Conservation (phyloP, 2,113 vertebrate genomes). For the Entomyzon cyanotis region DNA sequence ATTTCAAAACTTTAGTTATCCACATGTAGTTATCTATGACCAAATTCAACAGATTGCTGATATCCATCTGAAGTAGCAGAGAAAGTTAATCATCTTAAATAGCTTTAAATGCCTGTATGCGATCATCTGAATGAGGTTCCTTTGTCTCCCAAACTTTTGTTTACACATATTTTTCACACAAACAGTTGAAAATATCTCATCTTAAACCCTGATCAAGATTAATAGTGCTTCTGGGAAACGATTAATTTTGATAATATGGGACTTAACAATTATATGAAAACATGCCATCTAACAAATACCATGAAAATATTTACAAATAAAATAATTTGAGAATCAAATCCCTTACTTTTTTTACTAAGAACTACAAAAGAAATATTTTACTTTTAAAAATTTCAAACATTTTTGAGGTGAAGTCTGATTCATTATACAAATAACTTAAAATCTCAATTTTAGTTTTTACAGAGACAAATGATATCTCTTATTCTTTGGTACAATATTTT, state of each 20-base stretch:
- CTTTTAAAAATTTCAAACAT: rapidly evolving
- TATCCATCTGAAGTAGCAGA: not conserved
- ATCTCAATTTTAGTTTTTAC: not conserved
- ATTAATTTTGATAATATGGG: not conserved
- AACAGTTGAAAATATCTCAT: not conserved
- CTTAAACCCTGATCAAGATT: not conserved
- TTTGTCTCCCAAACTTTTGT: not conserved
- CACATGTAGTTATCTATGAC: not conserved
- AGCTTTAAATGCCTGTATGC: not conserved
- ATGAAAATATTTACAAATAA: not conserved
- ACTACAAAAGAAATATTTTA: rapidly evolving
- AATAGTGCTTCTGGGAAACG: not conserved
- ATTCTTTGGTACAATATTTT: not conserved
- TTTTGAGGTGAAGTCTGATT: not conserved
- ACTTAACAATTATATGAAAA: not conserved
- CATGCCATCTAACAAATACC: rapidly evolving
- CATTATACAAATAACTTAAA: not conserved
- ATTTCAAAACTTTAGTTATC: not conserved
- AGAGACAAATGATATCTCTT: not conserved
- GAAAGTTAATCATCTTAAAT: not conserved
- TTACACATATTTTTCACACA: not conserved
- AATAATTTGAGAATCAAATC: not conserved
- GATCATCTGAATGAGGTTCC: not conserved
- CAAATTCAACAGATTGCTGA: not conserved
- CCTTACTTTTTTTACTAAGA: not conserved